phyloP scores from a whole-genome alignment of 2,113 vertebrate species.

The Himantopus leucocephalus region DNA sequence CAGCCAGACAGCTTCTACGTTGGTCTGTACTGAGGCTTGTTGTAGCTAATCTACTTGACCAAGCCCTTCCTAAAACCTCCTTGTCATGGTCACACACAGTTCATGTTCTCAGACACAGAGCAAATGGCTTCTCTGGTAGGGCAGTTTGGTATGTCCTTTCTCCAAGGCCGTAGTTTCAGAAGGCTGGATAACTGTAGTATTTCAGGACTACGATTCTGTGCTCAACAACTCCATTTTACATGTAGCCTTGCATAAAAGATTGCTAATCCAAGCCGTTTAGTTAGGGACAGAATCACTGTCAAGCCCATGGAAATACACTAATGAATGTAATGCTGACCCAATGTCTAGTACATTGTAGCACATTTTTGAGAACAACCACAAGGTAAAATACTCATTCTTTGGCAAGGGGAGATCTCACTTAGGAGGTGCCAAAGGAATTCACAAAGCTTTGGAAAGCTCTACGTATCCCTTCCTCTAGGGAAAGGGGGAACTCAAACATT shows the following conservation, averaged over 20 bases:
- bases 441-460: conserved; percentile 21
- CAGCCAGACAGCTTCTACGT: not conserved
- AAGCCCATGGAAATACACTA: not conserved
- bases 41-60: not conserved
- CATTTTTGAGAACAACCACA: conserved; percentile 6
- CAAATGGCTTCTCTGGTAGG: not conserved
- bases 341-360: not conserved
- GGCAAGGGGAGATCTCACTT: not conserved
- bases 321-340: not conserved
- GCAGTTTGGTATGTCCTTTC: not conserved
- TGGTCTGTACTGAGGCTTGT: not conserved
- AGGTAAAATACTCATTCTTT: conserved; percentile 46
- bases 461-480: not conserved
- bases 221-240: not conserved
- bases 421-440: conserved; percentile 39
- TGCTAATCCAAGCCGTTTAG: not conserved
- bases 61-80: not conserved
- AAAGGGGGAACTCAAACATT: not conserved
- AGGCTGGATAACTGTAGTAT: not conserved
- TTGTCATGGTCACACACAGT: not conserved
- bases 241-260: not conserved
- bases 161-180: not conserved
- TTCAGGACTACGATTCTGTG: not conserved
- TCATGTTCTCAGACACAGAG: not conserved
- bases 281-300: not conserved